Conservation (phyloP, 2,888 invertebrate genomes). For the Xestobium rufovillosum region DNA sequence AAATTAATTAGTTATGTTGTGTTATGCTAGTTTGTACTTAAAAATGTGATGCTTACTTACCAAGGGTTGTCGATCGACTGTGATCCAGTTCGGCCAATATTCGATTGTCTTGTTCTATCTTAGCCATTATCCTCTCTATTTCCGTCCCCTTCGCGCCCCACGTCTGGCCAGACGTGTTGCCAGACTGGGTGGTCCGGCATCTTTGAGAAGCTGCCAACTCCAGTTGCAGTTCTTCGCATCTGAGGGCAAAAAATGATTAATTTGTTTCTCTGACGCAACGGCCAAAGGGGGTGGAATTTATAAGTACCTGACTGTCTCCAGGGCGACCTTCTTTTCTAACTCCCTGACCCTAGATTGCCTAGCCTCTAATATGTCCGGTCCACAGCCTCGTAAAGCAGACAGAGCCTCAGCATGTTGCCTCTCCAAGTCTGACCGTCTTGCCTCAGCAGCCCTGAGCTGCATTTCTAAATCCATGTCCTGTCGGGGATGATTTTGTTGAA, state of each 20-base stretch:
- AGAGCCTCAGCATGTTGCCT: slow-evolving; percentile 71
- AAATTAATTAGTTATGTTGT: no score
- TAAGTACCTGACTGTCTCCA: slow-evolving; percentile 41
- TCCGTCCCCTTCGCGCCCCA: slow-evolving; percentile 54
- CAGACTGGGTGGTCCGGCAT: slow-evolving; percentile 41
- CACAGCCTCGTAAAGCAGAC: slow-evolving; percentile 48
- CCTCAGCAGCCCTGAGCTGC: slow-evolving; percentile 73
- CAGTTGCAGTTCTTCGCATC: slow-evolving; percentile 82
- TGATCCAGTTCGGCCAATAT: slow-evolving; percentile 87
- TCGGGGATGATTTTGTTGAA: slow-evolving; percentile 7
- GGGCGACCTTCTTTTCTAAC: slow-evolving; percentile 78
- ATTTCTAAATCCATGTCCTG: slow-evolving; percentile 54
- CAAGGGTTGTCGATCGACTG: slow-evolving; percentile 63
- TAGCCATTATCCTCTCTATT: slow-evolving; percentile 91
- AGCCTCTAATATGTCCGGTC: slow-evolving; percentile 59
- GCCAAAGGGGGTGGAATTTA: no score
- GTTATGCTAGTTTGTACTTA: background rate
- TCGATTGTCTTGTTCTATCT: slow-evolving; percentile 85
- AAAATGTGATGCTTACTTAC: slow-evolving; percentile 40
- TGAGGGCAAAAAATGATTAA: slow-evolving; percentile 19
- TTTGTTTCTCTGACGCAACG: no score
- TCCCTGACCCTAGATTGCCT: slow-evolving; percentile 79
- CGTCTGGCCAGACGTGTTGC: slow-evolving; percentile 32
- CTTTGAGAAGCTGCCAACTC: slow-evolving; percentile 60
- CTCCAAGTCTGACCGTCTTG: slow-evolving; percentile 68